These are phyloP conservation scores for Tricholaema leucomelas DNA, from an alignment of 2,113 vertebrate genomes.

Conservation along the genomic window DNA sequence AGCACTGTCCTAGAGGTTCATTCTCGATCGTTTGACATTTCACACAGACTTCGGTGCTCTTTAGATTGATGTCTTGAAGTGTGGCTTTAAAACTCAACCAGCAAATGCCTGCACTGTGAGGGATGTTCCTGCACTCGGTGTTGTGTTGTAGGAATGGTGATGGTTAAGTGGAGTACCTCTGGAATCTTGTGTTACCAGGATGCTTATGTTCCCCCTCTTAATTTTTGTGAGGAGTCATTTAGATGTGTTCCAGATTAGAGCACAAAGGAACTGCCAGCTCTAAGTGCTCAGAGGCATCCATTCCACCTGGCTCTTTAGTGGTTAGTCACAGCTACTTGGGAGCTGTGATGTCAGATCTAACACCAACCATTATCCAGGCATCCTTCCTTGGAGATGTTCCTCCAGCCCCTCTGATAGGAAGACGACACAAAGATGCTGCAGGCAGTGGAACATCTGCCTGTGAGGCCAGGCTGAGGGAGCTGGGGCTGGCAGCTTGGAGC, in stretches of 20 bases:
- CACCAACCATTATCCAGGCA: background rate
- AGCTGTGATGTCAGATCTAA: conserved; percentile 42
- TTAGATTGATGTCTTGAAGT: background rate
- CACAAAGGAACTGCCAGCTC: conserved; percentile 48
- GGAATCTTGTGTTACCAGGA: conserved; percentile 50
- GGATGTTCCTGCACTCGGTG: background rate
- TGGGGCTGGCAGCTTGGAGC: too few species aligned
- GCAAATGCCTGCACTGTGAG: background rate
- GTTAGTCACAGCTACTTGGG: conserved; percentile 54
- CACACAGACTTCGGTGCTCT: background rate
- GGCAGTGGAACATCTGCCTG: too few species aligned
- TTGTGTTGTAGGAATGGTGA: conserved; percentile 13
- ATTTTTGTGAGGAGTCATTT: conserved; percentile 52
- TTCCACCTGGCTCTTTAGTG: conserved; percentile 55
- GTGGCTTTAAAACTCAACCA: conserved; percentile 17
- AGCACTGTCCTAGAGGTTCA: background rate
- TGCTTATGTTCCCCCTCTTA: conserved; percentile 45
- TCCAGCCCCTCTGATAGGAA: background rate
- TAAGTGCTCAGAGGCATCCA: conserved; percentile 42
- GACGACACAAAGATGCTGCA: background rate
- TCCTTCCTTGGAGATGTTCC: background rate
- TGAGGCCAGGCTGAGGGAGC: too few species aligned
- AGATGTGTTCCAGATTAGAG: conserved; percentile 57
- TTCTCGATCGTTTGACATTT: conserved; percentile 12
- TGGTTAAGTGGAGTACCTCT: conserved; percentile 35